phyloP scores from a whole-genome alignment of 2,888 invertebrate genomes.

The Caenorhabditis sp. region DNA sequence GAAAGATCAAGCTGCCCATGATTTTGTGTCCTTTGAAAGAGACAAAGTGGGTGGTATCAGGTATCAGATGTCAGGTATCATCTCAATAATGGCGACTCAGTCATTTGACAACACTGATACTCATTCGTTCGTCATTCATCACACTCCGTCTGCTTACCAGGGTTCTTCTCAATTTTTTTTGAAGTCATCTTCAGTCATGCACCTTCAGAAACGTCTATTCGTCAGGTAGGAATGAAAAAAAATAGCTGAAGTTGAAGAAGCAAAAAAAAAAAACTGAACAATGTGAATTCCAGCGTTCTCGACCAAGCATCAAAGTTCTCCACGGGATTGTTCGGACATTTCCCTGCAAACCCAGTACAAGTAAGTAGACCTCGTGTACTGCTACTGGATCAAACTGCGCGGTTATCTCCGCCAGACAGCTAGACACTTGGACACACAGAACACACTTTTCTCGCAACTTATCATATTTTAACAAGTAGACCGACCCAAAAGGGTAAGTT shows the following conservation, averaged over 20 bases:
- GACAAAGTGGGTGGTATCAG: slow-evolving; percentile 37
- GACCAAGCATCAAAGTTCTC: slow-evolving; percentile 40
- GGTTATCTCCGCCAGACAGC: slow-evolving; percentile 41
- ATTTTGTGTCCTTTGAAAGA: slow-evolving; percentile 13
- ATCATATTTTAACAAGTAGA: slow-evolving; percentile 36
- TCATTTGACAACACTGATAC: slow-evolving; percentile 38
- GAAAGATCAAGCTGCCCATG: slow-evolving; percentile 28
- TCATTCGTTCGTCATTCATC: slow-evolving; percentile 35
- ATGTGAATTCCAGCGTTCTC: slow-evolving; percentile 16
- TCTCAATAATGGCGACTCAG: slow-evolving; percentile 24
- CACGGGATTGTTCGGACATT: slow-evolving; percentile 2
- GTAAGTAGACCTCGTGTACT: slow-evolving; percentile 32
- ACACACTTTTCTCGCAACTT: slow-evolving; percentile 31
- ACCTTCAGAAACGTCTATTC: slow-evolving; percentile 13
- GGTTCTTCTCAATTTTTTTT: neutral
- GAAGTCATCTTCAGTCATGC: slow-evolving; percentile 22
- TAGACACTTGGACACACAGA: slow-evolving; percentile 24
- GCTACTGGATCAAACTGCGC: neutral
- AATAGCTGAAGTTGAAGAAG: neutral
- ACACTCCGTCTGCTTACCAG: slow-evolving; percentile 17
- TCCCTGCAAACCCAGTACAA: slow-evolving; percentile 45
- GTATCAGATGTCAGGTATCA: slow-evolving; percentile 29
- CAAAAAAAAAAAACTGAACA: neutral
- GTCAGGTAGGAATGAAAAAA: slow-evolving; percentile 5
- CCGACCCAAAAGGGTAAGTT: slow-evolving; percentile 22